Evolutionary conservation across 2,888 invertebrate species (phyloP), one percentile per base, ranked within the genome.

Genomic region (Eilema griseolum): DNA sequence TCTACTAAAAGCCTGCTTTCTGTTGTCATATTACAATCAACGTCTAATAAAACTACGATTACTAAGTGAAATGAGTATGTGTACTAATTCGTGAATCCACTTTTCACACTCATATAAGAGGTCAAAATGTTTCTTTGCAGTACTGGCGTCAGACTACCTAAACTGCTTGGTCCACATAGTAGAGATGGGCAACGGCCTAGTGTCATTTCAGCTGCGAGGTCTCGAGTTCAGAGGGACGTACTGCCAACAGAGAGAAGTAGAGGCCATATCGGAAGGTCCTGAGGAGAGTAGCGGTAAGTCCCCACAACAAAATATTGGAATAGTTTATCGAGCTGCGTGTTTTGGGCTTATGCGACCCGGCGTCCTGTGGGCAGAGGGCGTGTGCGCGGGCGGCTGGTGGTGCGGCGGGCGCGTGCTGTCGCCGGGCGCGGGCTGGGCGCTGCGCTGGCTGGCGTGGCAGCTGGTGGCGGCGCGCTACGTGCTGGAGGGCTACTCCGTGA

Each of bases 181-280:
- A 68, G 99, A 99, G 93, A 95, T 99, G 90, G 99, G 99, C 24
- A 99, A 99, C 88, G 99, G 99, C 0, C 96, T 99, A 72, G 99
- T 99, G 16, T 99, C 99, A 0, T 99, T 99, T 94, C 99, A 99
- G 95, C 96, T 99, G 94, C 96, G 99, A 65, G 99, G 99, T 0
- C 95, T 99, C 16, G 99, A 99, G 94, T 99, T 99, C 94, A 96
- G 99, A 63, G 99, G 99, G 31, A 99, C 99, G 0, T 99, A 99
- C 91, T 99, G 99, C 89, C 99, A 99, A 91, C 99, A 99, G 92
- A 95, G 99, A 70, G 99, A 99, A 94, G 99, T 99, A 2, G 99
- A 99, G 92, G 99, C 99, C 20, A 99, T 99, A 74, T 98, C 98
- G 0, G 99, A 99, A 92, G 99, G 99, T 14, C 98, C 99, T 0